Evolutionary conservation across 2,113 vertebrate species (phyloP).

Genomic region (Syngnathoides biaculeatus): DNA sequence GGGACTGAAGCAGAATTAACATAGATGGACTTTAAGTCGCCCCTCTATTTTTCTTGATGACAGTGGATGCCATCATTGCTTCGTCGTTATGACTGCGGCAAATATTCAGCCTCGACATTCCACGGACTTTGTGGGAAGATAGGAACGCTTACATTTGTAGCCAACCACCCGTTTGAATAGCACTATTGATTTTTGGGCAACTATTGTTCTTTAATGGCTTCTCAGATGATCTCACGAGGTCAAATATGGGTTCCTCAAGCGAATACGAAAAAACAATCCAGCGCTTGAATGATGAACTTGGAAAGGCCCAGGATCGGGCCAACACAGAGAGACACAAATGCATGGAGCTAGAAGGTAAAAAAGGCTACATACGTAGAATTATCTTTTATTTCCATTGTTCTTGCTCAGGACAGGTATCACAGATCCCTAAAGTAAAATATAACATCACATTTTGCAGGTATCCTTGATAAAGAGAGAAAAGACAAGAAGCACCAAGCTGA

Average conservation of each 20-base stretch:
- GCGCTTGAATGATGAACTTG: conserved; percentile 85
- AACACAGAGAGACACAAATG: conserved; percentile 87
- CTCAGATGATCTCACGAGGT: conserved; percentile 85
- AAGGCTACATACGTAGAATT: background rate
- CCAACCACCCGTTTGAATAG: background rate
- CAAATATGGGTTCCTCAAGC: conserved; percentile 79
- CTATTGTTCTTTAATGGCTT: conserved; percentile 7
- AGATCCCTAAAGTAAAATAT: background rate
- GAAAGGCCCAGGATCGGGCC: conserved; percentile 86
- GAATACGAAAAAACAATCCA: conserved; percentile 89
- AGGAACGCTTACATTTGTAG: background rate
- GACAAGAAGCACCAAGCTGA: conserved; percentile 83
- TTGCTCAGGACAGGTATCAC: background rate
- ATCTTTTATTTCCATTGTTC: background rate
- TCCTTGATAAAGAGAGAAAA: conserved; percentile 87
- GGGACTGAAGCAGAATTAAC: conserved; percentile 38
- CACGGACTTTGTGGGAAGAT: conserved; percentile 1
- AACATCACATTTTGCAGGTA: conserved; percentile 62
- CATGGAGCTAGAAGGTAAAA: conserved; percentile 91
- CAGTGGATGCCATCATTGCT: conserved; percentile 1
- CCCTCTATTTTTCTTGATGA: conserved; percentile 21
- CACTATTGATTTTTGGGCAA: conserved; percentile 3
- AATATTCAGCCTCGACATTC: background rate
- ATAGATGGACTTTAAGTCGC: conserved; percentile 13
- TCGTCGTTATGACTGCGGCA: background rate